A percentile compares a stretch with the other conserved stretches of the same genome.
phyloP scores from a whole-genome alignment of 2,888 invertebrate genomes.

The Leptinotarsa juncta region DNA sequence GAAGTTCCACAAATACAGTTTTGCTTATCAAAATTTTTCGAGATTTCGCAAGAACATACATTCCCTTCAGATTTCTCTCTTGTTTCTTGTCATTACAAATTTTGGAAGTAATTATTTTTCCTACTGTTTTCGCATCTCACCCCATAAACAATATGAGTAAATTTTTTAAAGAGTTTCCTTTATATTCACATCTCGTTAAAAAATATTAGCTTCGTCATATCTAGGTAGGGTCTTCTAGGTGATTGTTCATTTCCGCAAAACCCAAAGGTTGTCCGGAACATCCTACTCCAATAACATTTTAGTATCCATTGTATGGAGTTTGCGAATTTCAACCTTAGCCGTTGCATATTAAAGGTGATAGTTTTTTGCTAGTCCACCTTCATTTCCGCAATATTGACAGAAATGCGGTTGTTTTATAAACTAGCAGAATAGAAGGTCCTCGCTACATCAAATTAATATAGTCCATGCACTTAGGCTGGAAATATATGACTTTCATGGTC shows the following conservation, averaged over 20 bases:
- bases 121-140: too few species aligned
- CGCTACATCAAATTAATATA: background rate
- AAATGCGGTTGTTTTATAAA: conserved; percentile 34
- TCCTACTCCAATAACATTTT: background rate
- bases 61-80: too few species aligned
- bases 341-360: conserved; percentile 1
- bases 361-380: background rate
- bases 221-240: background rate
- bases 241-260: background rate
- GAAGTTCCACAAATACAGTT: too few species aligned
- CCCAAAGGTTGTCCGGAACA: background rate
- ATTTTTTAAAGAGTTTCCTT: too few species aligned
- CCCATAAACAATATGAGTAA: too few species aligned
- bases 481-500: background rate
- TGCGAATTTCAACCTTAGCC: conserved; percentile 1
- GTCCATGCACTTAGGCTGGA: background rate
- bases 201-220: background rate
- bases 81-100: too few species aligned
- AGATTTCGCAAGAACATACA: too few species aligned
- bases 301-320: background rate
- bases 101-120: too few species aligned
- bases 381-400: conserved; percentile 28
- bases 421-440: background rate
- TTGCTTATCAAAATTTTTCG: too few species aligned
- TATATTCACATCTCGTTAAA: too few species aligned